Conservation (phyloP, 2,113 vertebrate genomes). For the Enhydra lutris region DNA sequence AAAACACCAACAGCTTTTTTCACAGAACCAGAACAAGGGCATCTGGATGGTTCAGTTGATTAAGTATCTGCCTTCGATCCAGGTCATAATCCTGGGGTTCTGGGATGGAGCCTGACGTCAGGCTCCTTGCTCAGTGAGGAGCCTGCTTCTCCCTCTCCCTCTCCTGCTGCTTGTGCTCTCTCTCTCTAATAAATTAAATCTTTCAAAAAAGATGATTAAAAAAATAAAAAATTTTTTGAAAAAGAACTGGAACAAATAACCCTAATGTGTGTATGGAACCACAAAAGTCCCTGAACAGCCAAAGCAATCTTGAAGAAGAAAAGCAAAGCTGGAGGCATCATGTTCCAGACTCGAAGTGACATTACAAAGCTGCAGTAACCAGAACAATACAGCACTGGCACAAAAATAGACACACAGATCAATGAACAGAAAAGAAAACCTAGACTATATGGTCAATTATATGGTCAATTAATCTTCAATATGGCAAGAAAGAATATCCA, state of each 20-base stretch:
- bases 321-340: not conserved
- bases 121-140: not conserved
- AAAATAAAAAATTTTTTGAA: not conserved
- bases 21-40: not conserved
- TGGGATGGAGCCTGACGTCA: accelerated
- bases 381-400: not conserved
- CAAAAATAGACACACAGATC: not conserved
- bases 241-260: not conserved
- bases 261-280: not conserved
- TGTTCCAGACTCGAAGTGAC: not conserved
- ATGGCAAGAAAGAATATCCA: not conserved
- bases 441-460: not conserved
- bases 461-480: not conserved
- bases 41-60: not conserved
- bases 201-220: not conserved
- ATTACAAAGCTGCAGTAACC: not conserved
- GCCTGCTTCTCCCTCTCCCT: not conserved
- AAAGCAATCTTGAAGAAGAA: not conserved
- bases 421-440: not conserved
- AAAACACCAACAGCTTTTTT: not conserved
- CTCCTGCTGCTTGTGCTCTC: not conserved
- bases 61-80: not conserved
- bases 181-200: not conserved
- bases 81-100: not conserved
- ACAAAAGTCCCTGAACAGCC: not conserved